Percentiles rank a stretch among this genome's conserved stretches.
Evolutionary conservation across 2,888 invertebrate species (phyloP).

Genomic region (Pammene fasciana): DNA sequence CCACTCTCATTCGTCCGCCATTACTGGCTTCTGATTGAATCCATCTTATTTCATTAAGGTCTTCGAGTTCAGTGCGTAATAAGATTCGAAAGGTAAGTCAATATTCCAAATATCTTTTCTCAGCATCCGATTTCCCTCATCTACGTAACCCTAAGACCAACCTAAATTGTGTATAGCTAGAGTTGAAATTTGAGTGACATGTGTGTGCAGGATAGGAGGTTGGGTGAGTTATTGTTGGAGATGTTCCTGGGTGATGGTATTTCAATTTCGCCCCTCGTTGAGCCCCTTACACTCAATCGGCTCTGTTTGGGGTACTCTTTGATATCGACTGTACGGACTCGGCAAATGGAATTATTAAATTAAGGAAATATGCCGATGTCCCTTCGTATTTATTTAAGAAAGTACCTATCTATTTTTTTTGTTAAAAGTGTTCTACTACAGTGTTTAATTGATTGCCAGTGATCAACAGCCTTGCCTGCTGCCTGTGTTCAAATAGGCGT

Average conservation of each 20-base stretch:
- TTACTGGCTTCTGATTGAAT: conserved; percentile 26
- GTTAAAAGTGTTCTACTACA: background rate
- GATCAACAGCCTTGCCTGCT: too few relatives aligned
- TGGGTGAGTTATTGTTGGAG: background rate
- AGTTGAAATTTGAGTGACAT: background rate
- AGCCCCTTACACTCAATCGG: conserved; percentile 24
- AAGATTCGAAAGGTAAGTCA: conserved; percentile 38
- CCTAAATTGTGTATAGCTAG: background rate
- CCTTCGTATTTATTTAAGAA: conserved; percentile 1
- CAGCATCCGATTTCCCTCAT: background rate
- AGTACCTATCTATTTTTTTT: background rate
- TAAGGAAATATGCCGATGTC: conserved; percentile 8
- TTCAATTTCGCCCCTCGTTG: conserved; percentile 34
- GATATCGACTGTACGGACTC: conserved; percentile 20
- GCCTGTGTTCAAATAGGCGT: too few relatives aligned
- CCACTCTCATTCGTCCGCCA: conserved; percentile 19
- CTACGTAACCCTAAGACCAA: background rate
- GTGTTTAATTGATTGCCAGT: too few relatives aligned
- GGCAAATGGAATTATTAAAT: conserved; percentile 23
- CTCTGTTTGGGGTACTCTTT: conserved; percentile 23
- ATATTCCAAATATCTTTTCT: conserved; percentile 14
- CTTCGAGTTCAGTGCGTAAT: conserved; percentile 32
- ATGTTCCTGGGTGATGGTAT: conserved; percentile 28
- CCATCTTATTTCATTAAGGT: conserved; percentile 39
- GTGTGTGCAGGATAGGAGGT: background rate